Percentiles rank a stretch among this genome's conserved stretches.
phyloP scores from a whole-genome alignment of 2,888 invertebrate genomes.

The Eupithecia tripunctaria region DNA sequence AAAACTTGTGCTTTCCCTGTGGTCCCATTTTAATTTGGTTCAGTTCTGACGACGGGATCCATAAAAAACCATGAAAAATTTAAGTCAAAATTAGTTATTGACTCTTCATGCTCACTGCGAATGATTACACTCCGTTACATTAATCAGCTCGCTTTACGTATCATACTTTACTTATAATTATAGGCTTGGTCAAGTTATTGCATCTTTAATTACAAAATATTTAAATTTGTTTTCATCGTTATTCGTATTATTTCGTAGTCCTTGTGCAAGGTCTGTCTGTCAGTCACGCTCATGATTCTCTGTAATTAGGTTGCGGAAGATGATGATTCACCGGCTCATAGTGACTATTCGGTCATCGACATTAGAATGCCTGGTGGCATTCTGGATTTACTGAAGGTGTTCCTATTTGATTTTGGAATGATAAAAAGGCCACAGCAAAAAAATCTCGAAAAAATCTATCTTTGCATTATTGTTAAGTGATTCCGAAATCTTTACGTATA shows the following conservation, averaged over 20 bases:
- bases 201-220: constrained; percentile 11
- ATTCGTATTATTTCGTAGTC: neutral
- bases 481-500: too few relatives aligned
- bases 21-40: too few relatives aligned
- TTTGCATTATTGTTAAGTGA: too few relatives aligned
- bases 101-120: too few relatives aligned
- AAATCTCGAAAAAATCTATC: too few relatives aligned
- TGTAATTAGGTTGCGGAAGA: constrained; percentile 7
- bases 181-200: constrained; percentile 1
- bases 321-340: neutral
- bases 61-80: too few relatives aligned
- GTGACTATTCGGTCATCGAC: neutral
- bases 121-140: too few relatives aligned
- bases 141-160: neutral
- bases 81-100: too few relatives aligned
- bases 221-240: neutral
- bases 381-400: neutral
- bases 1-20: too few relatives aligned
- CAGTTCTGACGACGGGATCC: too few relatives aligned
- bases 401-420: neutral
- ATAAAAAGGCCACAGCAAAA: too few relatives aligned
- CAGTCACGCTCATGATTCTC: neutral
- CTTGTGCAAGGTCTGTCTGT: constrained; percentile 11
- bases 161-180: neutral
- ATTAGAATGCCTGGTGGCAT: neutral